Conservation (phyloP, 2,113 vertebrate genomes). For the Mesoclemmys tuberculata region DNA sequence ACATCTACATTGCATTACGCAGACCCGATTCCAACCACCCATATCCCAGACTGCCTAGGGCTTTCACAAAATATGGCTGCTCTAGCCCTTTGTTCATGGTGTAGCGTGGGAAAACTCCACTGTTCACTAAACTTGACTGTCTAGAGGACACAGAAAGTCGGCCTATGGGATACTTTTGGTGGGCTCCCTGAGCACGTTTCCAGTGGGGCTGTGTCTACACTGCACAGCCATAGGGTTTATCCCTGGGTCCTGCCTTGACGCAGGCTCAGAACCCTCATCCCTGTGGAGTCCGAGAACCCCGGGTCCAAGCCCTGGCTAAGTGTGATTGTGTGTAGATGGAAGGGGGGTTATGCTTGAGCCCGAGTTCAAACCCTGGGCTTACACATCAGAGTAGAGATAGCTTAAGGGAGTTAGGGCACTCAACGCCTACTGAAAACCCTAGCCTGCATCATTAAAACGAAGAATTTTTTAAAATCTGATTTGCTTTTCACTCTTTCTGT, state of each 20-base stretch:
- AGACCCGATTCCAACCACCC: neutral
- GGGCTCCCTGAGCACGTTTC: neutral
- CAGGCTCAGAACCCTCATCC: too few relatives aligned
- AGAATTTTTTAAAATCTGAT: neutral
- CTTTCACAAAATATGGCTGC: neutral
- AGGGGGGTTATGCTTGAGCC: neutral
- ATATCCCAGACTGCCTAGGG: neutral
- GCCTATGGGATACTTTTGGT: neutral
- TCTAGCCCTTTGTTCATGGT: neutral
- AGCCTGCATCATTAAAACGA: neutral
- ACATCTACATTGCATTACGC: neutral
- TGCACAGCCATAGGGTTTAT: neutral
- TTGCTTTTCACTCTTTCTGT: neutral
- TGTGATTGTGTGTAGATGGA: neutral
- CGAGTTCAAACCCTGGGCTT: neutral
- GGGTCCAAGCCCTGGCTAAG: neutral
- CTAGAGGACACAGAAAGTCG: neutral
- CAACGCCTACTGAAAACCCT: neutral
- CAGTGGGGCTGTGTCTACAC: neutral
- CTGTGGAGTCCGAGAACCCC: neutral
- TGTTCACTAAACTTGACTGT: neutral
- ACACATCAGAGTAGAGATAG: neutral
- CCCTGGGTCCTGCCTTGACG: neutral
- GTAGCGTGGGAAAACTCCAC: neutral
- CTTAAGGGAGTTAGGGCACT: neutral